Evolutionary conservation across 2,113 vertebrate genomes (phyloP).

Genomic region (Indicator maculatus): DNA sequence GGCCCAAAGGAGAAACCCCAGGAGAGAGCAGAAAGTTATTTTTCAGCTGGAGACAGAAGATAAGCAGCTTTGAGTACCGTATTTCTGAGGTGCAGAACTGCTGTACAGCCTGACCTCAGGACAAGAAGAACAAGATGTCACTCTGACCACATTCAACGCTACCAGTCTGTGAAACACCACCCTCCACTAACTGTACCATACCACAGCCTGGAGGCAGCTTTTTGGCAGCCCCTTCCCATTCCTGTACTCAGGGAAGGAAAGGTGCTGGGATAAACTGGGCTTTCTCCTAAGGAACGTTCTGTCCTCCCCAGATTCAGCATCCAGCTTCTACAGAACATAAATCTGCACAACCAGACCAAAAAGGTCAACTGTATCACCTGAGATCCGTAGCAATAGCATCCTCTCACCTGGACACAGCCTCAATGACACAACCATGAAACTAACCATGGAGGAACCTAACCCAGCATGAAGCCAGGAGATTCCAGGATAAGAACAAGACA

Average conservation of each 20-base stretch:
- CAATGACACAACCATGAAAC: background rate
- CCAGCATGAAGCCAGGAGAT: background rate
- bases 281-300: background rate
- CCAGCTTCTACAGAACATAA: background rate
- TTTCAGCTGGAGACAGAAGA: background rate
- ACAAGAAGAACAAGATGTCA: background rate
- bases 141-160: background rate
- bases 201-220: background rate
- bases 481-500: background rate
- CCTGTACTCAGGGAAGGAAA: background rate
- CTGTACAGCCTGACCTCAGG: background rate
- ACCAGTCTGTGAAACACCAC: background rate
- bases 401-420: accelerated
- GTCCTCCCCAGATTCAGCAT: background rate
- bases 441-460: background rate
- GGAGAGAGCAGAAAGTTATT: background rate
- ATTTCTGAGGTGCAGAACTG: background rate
- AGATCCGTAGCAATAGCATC: background rate
- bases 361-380: background rate
- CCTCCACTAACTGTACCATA: background rate
- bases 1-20: background rate
- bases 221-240: background rate
- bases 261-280: background rate
- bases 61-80: background rate
- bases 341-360: background rate